These are phyloP conservation scores for Hydroisotoma schaefferi DNA, from an alignment of 2,888 invertebrate genomes.

Conservation along the genomic window DNA sequence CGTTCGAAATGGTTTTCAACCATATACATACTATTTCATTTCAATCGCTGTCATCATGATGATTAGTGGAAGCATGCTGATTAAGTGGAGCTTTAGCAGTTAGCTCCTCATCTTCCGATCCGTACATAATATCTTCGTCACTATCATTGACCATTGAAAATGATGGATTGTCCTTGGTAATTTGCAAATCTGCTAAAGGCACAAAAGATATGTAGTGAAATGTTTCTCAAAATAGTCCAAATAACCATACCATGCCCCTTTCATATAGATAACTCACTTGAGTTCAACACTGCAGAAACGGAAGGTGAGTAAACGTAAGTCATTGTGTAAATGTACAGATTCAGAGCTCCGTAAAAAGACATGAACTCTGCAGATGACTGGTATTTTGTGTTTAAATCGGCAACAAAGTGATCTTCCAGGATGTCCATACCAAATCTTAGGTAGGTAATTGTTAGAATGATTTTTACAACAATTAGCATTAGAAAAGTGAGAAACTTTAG, in stretches of 20 bases:
- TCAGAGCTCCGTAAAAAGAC: constrained; percentile 88
- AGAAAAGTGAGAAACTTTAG: constrained; percentile 84
- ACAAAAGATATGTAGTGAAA: neutral
- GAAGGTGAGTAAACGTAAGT: constrained; percentile 73
- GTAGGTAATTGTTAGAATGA: constrained; percentile 70
- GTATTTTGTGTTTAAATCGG: constrained; percentile 79
- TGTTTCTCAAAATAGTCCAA: neutral
- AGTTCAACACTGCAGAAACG: constrained; percentile 40
- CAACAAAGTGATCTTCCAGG: constrained; percentile 90
- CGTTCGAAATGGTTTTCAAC: too few relatives aligned
- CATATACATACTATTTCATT: too few relatives aligned
- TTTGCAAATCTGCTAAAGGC: constrained; percentile 70
- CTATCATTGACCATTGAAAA: constrained; percentile 99
- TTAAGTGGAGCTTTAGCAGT: constrained; percentile 62
- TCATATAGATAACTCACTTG: constrained; percentile 26
- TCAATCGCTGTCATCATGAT: constrained; percentile 46
- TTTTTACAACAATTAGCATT: constrained; percentile 73
- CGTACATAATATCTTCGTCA: constrained; percentile 94
- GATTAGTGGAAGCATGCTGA: constrained; percentile 30
- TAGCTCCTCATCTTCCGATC: constrained; percentile 72
- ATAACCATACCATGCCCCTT: neutral
- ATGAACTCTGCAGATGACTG: constrained; percentile 92
- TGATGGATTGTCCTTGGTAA: constrained; percentile 95
- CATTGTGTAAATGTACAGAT: constrained; percentile 90
- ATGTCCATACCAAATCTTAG: constrained; percentile 78